phyloP scores from a whole-genome alignment of 2,888 invertebrate genomes.

The Cryptocephalus primarius region DNA sequence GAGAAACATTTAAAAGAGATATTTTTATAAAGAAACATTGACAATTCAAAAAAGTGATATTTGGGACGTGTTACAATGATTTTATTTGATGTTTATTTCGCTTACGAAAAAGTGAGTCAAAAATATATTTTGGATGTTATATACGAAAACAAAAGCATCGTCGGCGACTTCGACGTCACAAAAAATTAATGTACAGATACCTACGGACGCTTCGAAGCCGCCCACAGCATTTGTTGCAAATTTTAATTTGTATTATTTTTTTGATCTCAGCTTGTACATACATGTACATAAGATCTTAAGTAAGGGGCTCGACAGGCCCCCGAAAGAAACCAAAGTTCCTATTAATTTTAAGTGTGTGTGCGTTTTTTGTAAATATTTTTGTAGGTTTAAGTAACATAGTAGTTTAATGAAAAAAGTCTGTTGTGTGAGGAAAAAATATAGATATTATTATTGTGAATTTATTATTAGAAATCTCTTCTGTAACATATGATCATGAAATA shows the following conservation, averaged over 20 bases:
- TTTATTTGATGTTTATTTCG: neutral
- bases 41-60: constrained; percentile 2
- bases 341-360: constrained; percentile 22
- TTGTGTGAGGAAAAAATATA: constrained; percentile 22
- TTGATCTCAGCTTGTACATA: constrained; percentile 10
- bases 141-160: too few relatives aligned
- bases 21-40: constrained; percentile 3
- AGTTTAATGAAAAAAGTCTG: constrained; percentile 8
- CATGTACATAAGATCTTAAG: constrained; percentile 15
- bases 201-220: too few relatives aligned
- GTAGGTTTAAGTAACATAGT: constrained; percentile 9
- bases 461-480: constrained; percentile 15
- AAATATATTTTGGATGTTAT: too few relatives aligned
- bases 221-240: neutral
- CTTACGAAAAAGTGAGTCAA: neutral
- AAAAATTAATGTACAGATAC: too few relatives aligned
- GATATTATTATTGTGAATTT: constrained; percentile 20
- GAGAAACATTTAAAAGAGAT: neutral
- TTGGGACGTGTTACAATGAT: neutral
- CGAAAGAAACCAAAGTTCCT: constrained; percentile 53
- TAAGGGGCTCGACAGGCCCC: constrained; percentile 35
- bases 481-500: constrained; percentile 19
- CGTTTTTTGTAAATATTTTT: constrained; percentile 11
- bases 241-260: constrained; percentile 2
- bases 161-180: too few relatives aligned